Evolutionary conservation across 1,140 invertebrate genomes (phyloP).

Genomic region (Zaprionus vittiger): DNA sequence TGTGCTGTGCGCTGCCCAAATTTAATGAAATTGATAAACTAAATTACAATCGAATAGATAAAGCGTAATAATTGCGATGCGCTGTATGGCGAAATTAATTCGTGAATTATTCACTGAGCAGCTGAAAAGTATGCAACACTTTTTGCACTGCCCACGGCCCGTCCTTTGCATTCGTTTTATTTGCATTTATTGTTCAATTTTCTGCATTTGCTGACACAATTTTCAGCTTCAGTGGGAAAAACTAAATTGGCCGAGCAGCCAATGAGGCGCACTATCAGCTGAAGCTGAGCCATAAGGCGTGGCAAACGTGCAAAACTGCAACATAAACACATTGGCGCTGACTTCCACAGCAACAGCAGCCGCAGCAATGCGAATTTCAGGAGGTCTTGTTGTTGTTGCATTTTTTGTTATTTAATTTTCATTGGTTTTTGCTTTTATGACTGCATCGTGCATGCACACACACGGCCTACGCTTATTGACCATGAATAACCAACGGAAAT

Average conservation of each 20-base stretch:
- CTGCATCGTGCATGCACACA: slow-evolving; percentile 16
- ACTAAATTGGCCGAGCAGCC: slow-evolving; percentile 37
- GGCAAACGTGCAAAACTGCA: slow-evolving; percentile 47
- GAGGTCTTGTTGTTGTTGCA: slow-evolving; percentile 6
- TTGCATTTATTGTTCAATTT: slow-evolving; percentile 42
- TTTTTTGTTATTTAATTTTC: slow-evolving; percentile 35
- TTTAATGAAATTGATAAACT: slow-evolving; percentile 75
- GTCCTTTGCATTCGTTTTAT: not conserved
- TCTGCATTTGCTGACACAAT: slow-evolving; percentile 37
- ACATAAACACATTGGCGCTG: slow-evolving; percentile 61
- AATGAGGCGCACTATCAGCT: slow-evolving; percentile 32
- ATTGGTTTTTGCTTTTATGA: slow-evolving; percentile 44
- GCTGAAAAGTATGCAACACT: slow-evolving; percentile 37
- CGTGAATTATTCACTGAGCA: slow-evolving; percentile 50
- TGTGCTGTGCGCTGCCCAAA: slow-evolving; percentile 24
- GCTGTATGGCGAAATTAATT: slow-evolving; percentile 43
- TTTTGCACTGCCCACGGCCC: not conserved
- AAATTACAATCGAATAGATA: slow-evolving; percentile 74
- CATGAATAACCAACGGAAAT: slow-evolving; percentile 74
- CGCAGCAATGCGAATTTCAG: not conserved
- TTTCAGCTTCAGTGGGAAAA: slow-evolving; percentile 46
- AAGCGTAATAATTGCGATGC: slow-evolving; percentile 56
- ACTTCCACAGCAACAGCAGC: slow-evolving; percentile 17
- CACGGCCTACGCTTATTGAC: slow-evolving; percentile 57
- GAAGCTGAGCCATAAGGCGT: not conserved